phyloP scores from a whole-genome alignment of 2,888 invertebrate species.

The Hermodice carunculata region DNA sequence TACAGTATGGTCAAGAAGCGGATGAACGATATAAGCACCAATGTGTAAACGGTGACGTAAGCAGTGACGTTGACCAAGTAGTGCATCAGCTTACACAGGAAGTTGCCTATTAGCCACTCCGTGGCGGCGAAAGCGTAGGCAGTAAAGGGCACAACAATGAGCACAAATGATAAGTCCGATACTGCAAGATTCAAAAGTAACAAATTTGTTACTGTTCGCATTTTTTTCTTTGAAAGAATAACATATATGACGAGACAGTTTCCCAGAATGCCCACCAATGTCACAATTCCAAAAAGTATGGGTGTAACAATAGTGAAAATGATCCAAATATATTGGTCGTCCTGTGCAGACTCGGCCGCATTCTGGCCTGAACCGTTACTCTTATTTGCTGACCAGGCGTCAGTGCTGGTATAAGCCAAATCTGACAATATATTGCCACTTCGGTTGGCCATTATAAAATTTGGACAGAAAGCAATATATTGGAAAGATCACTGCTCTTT shows the following conservation, averaged over 20 bases:
- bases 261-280: conserved; percentile 85
- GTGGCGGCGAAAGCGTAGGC: conserved; percentile 75
- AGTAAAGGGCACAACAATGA: conserved; percentile 92
- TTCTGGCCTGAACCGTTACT: too few relatives aligned
- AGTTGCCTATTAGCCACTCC: conserved; percentile 88
- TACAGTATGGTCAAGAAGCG: conserved; percentile 89
- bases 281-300: conserved; percentile 84
- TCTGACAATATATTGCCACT: too few relatives aligned
- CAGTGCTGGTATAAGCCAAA: too few relatives aligned
- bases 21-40: conserved; percentile 91
- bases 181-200: conserved; percentile 89
- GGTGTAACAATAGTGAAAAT: conserved; percentile 30
- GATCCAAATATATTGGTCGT: conserved; percentile 6
- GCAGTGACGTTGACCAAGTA: conserved; percentile 92
- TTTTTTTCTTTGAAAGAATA: conserved; percentile 86
- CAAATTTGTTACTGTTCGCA: conserved; percentile 88
- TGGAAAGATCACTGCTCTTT: too few relatives aligned
- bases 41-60: conserved; percentile 89
- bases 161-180: conserved; percentile 88
- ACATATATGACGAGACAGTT: conserved; percentile 89
- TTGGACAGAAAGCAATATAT: too few relatives aligned
- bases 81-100: conserved; percentile 90
- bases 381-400: too few relatives aligned
- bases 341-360: too few relatives aligned
- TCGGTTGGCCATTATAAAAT: too few relatives aligned